Base-by-base conservation (phyloP, 1,140 invertebrate species). In the Cyphomyrmex costatus region DNA sequence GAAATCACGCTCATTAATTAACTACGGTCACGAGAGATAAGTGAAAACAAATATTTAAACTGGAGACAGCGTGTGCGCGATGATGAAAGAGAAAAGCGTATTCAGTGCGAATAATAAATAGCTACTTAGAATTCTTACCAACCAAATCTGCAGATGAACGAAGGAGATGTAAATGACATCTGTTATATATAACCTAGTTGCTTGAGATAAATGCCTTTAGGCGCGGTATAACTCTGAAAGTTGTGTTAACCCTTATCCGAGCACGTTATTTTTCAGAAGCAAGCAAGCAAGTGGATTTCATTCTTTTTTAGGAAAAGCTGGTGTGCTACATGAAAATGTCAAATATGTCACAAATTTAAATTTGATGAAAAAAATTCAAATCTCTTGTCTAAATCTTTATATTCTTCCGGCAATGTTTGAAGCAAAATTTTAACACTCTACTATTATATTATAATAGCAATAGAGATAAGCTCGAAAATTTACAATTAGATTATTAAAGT, bases 1-100 rank as follows among this genome's bases (percentile, higher is more conserved):
- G 16, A 71, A 71, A 56, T 73, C 8, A 19, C 27, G n/a, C 19
- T 60, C 68, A 73, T 60, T 73, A 83, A 49, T 82, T 82, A 82
- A 82, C 77, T 53, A 53, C 61, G 19, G 66, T 21, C 21, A 65
- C 27, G 16, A 42, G 14, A 83, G 68, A 60, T 61, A 83, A 73
- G 68, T 83, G 19, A 83, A 83, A 83, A 83, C 19, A 73, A 73
- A 83, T 79, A 83, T 71, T 82, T 82, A 73, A 73, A 49, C 51
- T 73, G 7, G n/a, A 5, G 8, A 70, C 24, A 27, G 12, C 5
- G 16, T 21, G 14, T n/a, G 21, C 79, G 53, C 66, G 53, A 73
- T 10, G 79, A 73, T 83, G n/a, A 74, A 74, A 74, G 70, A 73
- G 27, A 60, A 83, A 73, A 83, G 2, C 36, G 51, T 83, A 83